Evolutionary conservation across 2,797 vertebrate genomes (phyloP), one percentile per base, ranked within the genome.

Genomic region (Ispidina picta): DNA sequence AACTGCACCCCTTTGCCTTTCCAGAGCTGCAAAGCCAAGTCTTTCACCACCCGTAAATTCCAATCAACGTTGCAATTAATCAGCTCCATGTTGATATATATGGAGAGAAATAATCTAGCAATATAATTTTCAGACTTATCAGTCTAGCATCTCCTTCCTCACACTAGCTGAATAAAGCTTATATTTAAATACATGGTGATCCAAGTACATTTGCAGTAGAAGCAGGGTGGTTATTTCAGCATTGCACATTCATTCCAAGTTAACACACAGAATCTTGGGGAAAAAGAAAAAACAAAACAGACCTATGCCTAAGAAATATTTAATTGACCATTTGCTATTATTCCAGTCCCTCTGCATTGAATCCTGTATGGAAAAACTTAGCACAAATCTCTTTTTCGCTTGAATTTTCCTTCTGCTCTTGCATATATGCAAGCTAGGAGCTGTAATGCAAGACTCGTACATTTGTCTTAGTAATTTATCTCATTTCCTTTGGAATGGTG

Each of bases 391-490:
- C 73, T 93, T 73, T 91, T 81, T 91, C 70, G 46, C 46, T 83
- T 88, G 79, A 86, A 58, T 96, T 94, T 87, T 93, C 89, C 90
- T 93, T 87, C 66, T 81, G 64, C 29, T 87, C 92, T 86, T 86
- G 44, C 81, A 84, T 77, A 89, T 68, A 85, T 83, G 88, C 63
- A 84, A 89, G 83, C 90, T 76, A 29, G 2, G 3, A 71, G 86
- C 86, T 75, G 55, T 73, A 95, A 80, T 22, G 25, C 55, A 37
- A 78, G 92, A 29, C 59, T 52, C 74, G 15, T 78, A 39, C 85
- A 86, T 95, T 92, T 15, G 56, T 93, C 94, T 95, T 92, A 21
- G 91, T 95, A 95, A 96, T 97, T 96, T 95, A 97, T 92, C 93
- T 39, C 65, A 78, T 86, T 95, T 96, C 96, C 94, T 95, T 93